These are phyloP conservation scores for Gadus chalcogrammus DNA, from an alignment of 2,113 vertebrate species.

Conservation along the genomic window DNA sequence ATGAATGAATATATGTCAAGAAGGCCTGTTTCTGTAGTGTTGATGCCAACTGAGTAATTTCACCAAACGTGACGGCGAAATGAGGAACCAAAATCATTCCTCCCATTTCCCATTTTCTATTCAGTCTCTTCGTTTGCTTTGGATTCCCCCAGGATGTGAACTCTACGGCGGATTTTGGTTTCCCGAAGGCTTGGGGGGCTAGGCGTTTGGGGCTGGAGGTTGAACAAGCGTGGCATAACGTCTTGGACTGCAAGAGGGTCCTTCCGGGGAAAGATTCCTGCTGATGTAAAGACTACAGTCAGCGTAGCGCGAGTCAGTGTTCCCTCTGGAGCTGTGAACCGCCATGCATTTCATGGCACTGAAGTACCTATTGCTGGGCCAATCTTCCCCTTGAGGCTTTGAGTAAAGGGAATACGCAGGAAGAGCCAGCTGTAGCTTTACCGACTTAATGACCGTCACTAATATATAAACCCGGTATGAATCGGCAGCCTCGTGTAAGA, in stretches of 20 bases:
- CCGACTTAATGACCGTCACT: not conserved
- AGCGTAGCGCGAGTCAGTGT: constrained; percentile 4
- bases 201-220: constrained; percentile 32
- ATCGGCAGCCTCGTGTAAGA: not conserved
- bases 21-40: not conserved
- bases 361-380: constrained; percentile 25
- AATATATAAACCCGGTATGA: not conserved
- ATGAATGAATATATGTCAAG: not conserved
- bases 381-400: constrained; percentile 28
- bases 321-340: constrained; percentile 46
- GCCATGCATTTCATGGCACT: constrained; percentile 6
- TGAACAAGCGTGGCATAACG: constrained; percentile 37
- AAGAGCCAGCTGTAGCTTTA: constrained; percentile 20
- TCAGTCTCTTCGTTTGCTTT: too few relatives aligned
- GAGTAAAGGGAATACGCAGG: constrained; percentile 25
- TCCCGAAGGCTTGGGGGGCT: constrained; percentile 20
- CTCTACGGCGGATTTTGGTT: constrained; percentile 4
- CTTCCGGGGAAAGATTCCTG: constrained; percentile 26
- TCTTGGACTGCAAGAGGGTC: constrained; percentile 24
- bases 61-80: too few relatives aligned
- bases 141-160: too few relatives aligned
- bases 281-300: constrained; percentile 40
- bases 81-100: too few relatives aligned
- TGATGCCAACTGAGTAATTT: too few relatives aligned
- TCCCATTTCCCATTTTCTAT: too few relatives aligned